These are phyloP conservation scores for Montipora sp. DNA, from an alignment of 64 coral and sea anemone species.

Conservation along the genomic window DNA sequence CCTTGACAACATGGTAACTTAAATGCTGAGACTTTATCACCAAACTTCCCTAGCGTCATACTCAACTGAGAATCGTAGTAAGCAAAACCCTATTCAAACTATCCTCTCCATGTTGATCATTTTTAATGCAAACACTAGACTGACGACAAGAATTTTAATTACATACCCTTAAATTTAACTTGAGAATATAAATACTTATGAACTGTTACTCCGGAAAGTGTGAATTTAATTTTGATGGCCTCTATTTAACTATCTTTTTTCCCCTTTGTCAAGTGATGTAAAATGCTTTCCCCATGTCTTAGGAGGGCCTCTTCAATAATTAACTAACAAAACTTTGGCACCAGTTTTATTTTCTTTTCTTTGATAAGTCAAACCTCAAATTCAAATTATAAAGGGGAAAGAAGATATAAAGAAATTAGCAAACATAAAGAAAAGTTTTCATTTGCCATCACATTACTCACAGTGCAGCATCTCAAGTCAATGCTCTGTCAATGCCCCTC, in stretches of 20 bases:
- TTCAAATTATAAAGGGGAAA: neutral
- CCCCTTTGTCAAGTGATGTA: neutral
- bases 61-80: too few species aligned
- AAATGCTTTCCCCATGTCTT: too few species aligned
- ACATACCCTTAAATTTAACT: neutral
- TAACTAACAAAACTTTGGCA: neutral
- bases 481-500: too few species aligned
- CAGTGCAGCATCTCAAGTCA: too few species aligned
- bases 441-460: neutral
- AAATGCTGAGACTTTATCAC: too few species aligned
- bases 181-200: neutral
- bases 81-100: neutral
- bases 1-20: too few species aligned
- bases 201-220: neutral
- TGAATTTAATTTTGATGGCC: neutral
- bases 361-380: neutral
- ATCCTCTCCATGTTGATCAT: neutral
- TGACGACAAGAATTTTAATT: neutral
- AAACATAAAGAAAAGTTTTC: neutral
- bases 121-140: neutral
- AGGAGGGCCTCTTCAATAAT: neutral
- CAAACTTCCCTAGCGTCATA: too few species aligned
- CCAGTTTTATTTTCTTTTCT: neutral
- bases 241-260: neutral
- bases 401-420: neutral